Base-by-base conservation (phyloP, 37 sponge, comb jelly and placozoan genomes). In the Amphimedon queenslandica region DNA sequence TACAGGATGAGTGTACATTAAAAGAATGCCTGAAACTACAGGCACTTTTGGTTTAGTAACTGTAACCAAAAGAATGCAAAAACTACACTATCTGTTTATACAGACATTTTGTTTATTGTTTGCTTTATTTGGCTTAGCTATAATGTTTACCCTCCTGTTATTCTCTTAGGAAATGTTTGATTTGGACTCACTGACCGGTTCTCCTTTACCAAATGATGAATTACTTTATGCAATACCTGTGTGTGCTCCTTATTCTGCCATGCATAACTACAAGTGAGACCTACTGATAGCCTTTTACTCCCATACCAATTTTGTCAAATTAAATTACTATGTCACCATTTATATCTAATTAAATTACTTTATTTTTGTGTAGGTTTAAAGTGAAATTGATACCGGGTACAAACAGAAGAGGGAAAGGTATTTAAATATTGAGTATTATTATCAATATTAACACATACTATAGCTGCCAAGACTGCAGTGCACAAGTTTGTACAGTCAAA, bases 231-330 rank as follows among this genome's bases (percentile, higher is more conserved):
- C 93, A 37, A 76, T 98, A 68, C 91, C 93, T 28, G 88, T 95
- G 24, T 92, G 93, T 83, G 99, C 93, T 25, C 99, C 99, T 1
- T 98, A 98, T 63, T 63, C 79, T n/a, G 78, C 93, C 27, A 42
- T 92, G 37, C 64, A 64, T 34, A 84, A 79, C 74, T 98, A 89
- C 83, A 98, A 98, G 96, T 98, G 64, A 63, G 13, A 13, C 53
- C 53, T 18, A 47, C 53, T 47, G 53, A 8, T 13, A 47, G 53
- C 8, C 61, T 6, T 60, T 25, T 60, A 6, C 27, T 60, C 73
- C 58, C 16, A 1, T 47, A 53, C 10, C 63, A 38, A 30, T 73
- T 11, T 13, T 66, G 28, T 57, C 31, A 2, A n/a, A n/a, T n/a
- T n/a, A n/a, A n/a, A n/a, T n/a, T n/a, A n/a, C n/a, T n/a, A n/a